Conservation (phyloP, 2,797 vertebrate species). For the Onychomys torridus region DNA sequence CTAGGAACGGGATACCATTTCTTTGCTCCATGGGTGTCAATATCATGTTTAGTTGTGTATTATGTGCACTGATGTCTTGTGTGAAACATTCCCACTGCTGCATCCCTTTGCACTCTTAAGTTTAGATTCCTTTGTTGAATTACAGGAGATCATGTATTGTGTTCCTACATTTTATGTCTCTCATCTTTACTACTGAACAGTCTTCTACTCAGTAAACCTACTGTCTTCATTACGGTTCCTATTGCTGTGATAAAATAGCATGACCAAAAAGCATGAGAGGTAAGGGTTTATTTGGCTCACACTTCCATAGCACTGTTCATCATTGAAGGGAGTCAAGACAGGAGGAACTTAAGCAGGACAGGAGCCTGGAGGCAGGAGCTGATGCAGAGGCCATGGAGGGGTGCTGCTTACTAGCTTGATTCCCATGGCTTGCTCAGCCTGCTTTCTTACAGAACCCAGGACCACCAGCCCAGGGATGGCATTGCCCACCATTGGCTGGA, state of each 20-base stretch:
- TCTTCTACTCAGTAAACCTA: background rate
- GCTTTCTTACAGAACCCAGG: background rate
- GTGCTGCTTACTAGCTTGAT: background rate
- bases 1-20: background rate
- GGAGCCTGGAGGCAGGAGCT: background rate
- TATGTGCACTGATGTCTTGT: background rate
- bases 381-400: background rate
- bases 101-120: background rate
- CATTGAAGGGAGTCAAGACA: background rate
- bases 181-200: background rate
- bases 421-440: background rate
- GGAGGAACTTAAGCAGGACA: background rate
- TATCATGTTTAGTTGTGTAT: background rate
- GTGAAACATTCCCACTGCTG: background rate
- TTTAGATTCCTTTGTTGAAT: background rate
- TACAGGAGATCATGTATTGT: background rate
- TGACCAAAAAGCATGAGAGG: background rate
- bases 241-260: background rate
- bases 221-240: background rate
- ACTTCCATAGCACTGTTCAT: background rate
- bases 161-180: background rate
- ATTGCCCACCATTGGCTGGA: background rate
- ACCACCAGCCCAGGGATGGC: too few relatives aligned
- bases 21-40: background rate
- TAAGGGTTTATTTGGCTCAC: background rate